Evolutionary conservation across 2,113 vertebrate genomes (phyloP), one percentile per base, ranked within the genome.

Genomic region (Danionella cerebrum): DNA sequence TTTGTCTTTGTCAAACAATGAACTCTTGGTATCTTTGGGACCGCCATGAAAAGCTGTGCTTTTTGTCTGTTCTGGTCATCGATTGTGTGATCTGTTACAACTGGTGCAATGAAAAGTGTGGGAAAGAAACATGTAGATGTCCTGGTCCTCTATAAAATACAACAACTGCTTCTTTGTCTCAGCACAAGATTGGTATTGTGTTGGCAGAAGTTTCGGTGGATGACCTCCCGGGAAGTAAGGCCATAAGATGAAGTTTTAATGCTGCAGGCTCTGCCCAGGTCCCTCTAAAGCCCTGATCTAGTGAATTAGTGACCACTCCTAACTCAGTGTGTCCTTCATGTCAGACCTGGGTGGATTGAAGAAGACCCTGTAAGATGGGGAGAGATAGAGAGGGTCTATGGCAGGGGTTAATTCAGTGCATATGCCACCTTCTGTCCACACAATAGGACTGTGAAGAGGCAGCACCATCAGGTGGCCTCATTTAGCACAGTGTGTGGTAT

Each of bases 161-260:
- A 44, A 72, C 67, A 65, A 70, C 70, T 65, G 68, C 48, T 75
- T 63, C 82, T 82, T 88, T 90, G 85, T 89, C 78, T 60, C 64
- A 52, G 74, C 72, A 85, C 83, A 87, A 84, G 72, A 79, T 85
- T 77, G 76, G 79, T 70, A 87, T 87, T 89, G 83, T 85, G 77
- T 77, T 82, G 80, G 85, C 78, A 84, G 75, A 82, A 78, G 73
- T 39, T 64, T 72, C 75, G 73, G 72, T 73, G 77, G 83, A 79
- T 78, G 79, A 73, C 73, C 78, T 77, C 72, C 74, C 29, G 22
- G 42, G 54, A 48, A 57, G 58, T 41, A 54, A 29, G 12, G 57
- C 24, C 27, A 38, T 70, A 52, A 53, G 52, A 65, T 62, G 62
- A 65, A 71, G 71, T 59, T 24, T 64, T 54, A 39, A 42, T 41